These are phyloP conservation scores for Lithophane semibrunnea DNA, from an alignment of 2,888 invertebrate species.

Conservation along the genomic window DNA sequence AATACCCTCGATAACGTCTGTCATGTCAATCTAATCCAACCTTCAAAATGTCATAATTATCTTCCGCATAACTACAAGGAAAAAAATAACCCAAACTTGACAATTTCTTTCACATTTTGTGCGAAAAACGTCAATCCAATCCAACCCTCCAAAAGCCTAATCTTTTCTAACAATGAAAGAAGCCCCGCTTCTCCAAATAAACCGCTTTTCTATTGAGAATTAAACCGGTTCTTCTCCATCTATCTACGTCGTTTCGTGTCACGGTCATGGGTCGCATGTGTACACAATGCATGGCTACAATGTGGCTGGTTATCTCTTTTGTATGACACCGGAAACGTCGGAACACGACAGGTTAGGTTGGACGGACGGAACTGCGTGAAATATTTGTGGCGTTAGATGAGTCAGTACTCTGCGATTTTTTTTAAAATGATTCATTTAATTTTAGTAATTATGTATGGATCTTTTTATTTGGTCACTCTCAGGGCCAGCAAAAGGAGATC, in stretches of 20 bases:
- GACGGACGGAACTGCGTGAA: conserved; percentile 54
- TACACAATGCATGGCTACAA: conserved; percentile 32
- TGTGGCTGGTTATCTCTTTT: conserved; percentile 32
- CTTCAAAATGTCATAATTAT: conserved; percentile 3
- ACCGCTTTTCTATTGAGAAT: conserved; percentile 18
- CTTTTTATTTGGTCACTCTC: not conserved
- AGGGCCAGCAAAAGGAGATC: not conserved
- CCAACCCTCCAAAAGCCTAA: not conserved
- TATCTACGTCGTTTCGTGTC: conserved; percentile 52
- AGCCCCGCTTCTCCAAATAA: conserved; percentile 2
- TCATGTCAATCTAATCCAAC: not conserved
- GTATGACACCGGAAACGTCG: conserved; percentile 43
- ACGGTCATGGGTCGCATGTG: conserved; percentile 66
- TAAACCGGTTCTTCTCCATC: conserved; percentile 47
- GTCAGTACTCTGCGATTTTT: conserved; percentile 26
- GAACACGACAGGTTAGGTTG: conserved; percentile 45
- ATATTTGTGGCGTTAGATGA: conserved; percentile 42
- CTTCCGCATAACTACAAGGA: conserved; percentile 4
- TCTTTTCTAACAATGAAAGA: conserved; percentile 19
- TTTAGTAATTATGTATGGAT: not conserved
- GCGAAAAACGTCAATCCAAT: conserved; percentile 8
- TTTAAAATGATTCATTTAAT: conserved; percentile 18
- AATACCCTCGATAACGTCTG: not conserved
- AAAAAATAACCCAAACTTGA: not conserved
- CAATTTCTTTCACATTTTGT: not conserved